Conservation (phyloP, 2,888 invertebrate species). For the Zygothrica quintamaculata region DNA sequence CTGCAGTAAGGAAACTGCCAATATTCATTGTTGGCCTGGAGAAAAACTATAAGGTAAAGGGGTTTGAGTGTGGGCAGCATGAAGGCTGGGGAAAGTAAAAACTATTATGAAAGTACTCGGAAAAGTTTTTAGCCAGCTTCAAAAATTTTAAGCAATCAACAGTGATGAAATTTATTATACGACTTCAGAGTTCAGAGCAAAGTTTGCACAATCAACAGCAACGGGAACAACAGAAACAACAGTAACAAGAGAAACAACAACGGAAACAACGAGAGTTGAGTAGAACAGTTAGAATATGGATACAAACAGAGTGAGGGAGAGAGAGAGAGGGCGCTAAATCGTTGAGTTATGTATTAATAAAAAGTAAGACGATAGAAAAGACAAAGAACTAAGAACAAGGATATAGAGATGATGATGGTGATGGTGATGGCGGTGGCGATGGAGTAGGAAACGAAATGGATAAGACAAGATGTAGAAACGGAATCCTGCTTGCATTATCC, state of each 20-base stretch:
- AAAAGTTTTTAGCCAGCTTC: conserved; percentile 50
- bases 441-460: neutral
- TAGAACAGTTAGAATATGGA: neutral
- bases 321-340: conserved; percentile 35
- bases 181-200: conserved; percentile 59
- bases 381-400: conserved; percentile 55
- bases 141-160: conserved; percentile 58
- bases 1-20: conserved; percentile 3
- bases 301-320: neutral
- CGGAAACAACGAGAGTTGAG: conserved; percentile 1
- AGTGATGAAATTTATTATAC: conserved; percentile 72
- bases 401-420: too few relatives aligned
- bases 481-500: conserved; percentile 79
- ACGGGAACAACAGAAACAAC: conserved; percentile 31
- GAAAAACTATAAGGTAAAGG: neutral
- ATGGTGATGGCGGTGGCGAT: conserved; percentile 13
- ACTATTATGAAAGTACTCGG: conserved; percentile 43
- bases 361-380: conserved; percentile 50
- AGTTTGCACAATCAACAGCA: conserved; percentile 60
- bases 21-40: conserved; percentile 2
- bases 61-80: neutral
- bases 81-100: conserved; percentile 16
- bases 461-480: conserved; percentile 36
- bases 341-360: conserved; percentile 62
- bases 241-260: conserved; percentile 18